Percentiles rank a stretch among this genome's conserved stretches.
These are phyloP conservation scores for Aegotheles bennettii DNA, from an alignment of 2,113 vertebrate genomes.

Conservation along the genomic window DNA sequence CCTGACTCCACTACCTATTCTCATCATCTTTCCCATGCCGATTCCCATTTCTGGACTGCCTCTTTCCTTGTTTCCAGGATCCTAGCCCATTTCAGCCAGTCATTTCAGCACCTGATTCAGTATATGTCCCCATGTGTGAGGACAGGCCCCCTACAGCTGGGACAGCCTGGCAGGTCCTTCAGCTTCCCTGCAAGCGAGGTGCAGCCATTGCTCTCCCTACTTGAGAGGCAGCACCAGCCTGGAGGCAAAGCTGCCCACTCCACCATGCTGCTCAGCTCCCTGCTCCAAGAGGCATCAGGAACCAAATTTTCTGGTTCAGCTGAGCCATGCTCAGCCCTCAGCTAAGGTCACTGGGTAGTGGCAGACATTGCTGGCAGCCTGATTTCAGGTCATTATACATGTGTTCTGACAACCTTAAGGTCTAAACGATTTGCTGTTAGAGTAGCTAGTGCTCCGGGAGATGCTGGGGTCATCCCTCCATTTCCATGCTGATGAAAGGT, in stretches of 20 bases:
- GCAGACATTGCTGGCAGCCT: neutral
- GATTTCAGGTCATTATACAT: neutral
- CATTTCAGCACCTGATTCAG: neutral
- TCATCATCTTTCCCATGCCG: neutral
- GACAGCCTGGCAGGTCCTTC: neutral
- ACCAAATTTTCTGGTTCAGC: neutral
- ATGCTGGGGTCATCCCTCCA: neutral
- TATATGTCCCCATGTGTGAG: neutral
- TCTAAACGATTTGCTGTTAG: neutral
- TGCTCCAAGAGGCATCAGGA: accelerated
- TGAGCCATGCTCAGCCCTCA: neutral
- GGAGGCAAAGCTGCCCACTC: neutral
- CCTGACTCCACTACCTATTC: neutral
- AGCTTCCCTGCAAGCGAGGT: accelerated
- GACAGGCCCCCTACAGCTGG: neutral
- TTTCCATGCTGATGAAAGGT: neutral
- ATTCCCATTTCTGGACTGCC: neutral
- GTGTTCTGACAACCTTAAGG: neutral
- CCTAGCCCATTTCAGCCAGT: neutral
- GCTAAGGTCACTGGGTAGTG: neutral
- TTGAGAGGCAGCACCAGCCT: neutral
- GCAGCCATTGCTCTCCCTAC: neutral
- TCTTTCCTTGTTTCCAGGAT: neutral
- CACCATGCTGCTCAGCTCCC: neutral
- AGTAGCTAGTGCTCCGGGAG: neutral